Evolutionary conservation across 2,888 invertebrate genomes (phyloP).

Genomic region (Anticlea derivata): DNA sequence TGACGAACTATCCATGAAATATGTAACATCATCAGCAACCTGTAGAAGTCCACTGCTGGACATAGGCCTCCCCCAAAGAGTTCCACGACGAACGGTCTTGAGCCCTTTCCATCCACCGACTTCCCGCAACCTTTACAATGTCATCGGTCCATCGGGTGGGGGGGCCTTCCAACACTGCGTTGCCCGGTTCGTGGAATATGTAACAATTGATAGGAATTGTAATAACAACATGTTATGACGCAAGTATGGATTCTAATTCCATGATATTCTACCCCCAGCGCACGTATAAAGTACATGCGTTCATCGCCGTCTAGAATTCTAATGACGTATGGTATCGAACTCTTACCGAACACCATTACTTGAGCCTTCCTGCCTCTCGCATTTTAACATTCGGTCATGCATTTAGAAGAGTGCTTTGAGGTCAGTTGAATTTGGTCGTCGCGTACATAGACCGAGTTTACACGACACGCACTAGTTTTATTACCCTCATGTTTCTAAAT

Average conservation of each 20-base stretch:
- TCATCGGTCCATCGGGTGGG: too few relatives aligned
- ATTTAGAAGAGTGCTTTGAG: constrained; percentile 50
- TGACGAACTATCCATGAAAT: constrained; percentile 10
- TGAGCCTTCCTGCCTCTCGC: constrained; percentile 51
- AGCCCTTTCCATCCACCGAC: too few relatives aligned
- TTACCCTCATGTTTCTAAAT: constrained; percentile 84
- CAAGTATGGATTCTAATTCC: constrained; percentile 57
- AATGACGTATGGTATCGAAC: constrained; percentile 67
- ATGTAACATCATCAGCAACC: too few relatives aligned
- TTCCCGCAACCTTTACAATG: too few relatives aligned
- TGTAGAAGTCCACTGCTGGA: too few relatives aligned
- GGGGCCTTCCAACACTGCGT: too few relatives aligned
- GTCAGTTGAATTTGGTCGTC: constrained; percentile 54
- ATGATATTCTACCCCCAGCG: constrained; percentile 63
- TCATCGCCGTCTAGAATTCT: constrained; percentile 72
- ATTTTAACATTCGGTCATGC: constrained; percentile 36
- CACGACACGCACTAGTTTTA: constrained; percentile 82
- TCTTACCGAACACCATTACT: constrained; percentile 48
- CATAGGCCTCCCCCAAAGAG: too few relatives aligned
- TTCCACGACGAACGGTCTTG: too few relatives aligned
- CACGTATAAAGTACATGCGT: constrained; percentile 75
- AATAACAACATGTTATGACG: constrained; percentile 56
- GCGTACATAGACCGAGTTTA: constrained; percentile 70
- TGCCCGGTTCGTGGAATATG: constrained; percentile 30
- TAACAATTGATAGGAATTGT: constrained; percentile 46